Evolutionary conservation across 2,797 vertebrate genomes (phyloP), one percentile per base, ranked within the genome.

Genomic region (Rhinichthys osculus): DNA sequence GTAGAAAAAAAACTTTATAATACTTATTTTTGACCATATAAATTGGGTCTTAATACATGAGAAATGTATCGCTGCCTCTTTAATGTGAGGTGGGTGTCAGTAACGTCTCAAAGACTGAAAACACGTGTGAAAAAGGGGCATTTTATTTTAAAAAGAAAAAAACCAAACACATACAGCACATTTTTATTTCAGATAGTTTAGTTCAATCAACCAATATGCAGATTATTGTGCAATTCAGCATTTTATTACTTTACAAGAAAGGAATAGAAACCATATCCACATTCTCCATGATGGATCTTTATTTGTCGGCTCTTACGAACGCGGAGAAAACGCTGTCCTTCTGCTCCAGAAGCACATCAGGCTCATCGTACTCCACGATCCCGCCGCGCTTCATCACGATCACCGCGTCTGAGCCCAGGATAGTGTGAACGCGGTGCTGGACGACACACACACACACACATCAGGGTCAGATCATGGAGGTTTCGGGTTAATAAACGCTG

Each of bases 401-500:
- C 92, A 99, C 97, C 92, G 98, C 92, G 91, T 99, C 98, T 10
- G 98, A 96, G 52, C 97, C 98, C 90, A 99, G 95, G 93, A 99
- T 99, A 0, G 98, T 99, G 94, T 99, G 97, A 72, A 99, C 98
- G 0, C 98, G 98, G 89, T 99, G 98, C 98, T 99, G 95, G 0
- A 2, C 7, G 6, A 82, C 59, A 78, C 27, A 50, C 47, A 50
- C 44, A 50, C 44, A 50, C 27, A 27, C 27, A 27, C 27, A 27
- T 27, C 27, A 27, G 27, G 27, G 27, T 27, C 27, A 27, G 27
- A 27, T 27, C 3, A 35, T 5, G 0, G 35, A 38, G 35, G 44
- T 14, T 47, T 47, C 44, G 14, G 44, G 1, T 47, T 14, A 14
- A 47, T 47, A 13, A 47, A 50, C 47, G 4, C 47, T 6, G 50